Percentiles rank a stretch among this genome's conserved stretches.
phyloP scores from a whole-genome alignment of 1,140 invertebrate genomes.

The Cydia fagiglandana region DNA sequence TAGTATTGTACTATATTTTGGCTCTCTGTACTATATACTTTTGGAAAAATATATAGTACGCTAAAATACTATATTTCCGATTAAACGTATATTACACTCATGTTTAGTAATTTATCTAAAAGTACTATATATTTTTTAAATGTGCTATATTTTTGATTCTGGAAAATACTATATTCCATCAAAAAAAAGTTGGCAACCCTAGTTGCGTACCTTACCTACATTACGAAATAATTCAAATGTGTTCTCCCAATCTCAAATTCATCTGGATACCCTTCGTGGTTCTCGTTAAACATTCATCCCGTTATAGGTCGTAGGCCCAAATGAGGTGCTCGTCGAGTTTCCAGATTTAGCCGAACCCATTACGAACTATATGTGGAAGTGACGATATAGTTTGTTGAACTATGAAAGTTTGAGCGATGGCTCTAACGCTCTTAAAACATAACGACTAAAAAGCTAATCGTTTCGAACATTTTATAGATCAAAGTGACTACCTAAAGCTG shows the following conservation, averaged over 20 bases:
- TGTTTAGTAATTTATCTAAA: too few relatives aligned
- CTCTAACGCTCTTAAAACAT: constrained; percentile 27
- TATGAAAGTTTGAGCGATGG: constrained; percentile 36
- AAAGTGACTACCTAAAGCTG: constrained; percentile 11
- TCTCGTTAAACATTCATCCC: constrained; percentile 28
- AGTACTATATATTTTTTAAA: too few relatives aligned
- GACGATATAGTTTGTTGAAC: constrained; percentile 31
- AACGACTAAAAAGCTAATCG: constrained; percentile 34
- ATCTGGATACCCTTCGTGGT: constrained; percentile 14
- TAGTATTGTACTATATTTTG: too few relatives aligned
- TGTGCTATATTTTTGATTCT: too few relatives aligned
- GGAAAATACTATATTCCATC: too few relatives aligned
- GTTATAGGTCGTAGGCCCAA: constrained; percentile 23
- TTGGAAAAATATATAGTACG: too few relatives aligned
- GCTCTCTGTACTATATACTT: too few relatives aligned
- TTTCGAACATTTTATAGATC: constrained; percentile 37
- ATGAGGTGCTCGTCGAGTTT: constrained; percentile 26
- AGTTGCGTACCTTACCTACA: neutral
- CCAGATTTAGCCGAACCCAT: constrained; percentile 25
- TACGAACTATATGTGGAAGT: constrained; percentile 26
- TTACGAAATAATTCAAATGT: neutral
- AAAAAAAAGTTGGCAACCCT: too few relatives aligned
- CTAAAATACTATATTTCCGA: too few relatives aligned
- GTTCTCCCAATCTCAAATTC: constrained; percentile 1
- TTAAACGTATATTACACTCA: too few relatives aligned